phyloP scores from a whole-genome alignment of 2,888 invertebrate genomes.

The Arge pagana region DNA sequence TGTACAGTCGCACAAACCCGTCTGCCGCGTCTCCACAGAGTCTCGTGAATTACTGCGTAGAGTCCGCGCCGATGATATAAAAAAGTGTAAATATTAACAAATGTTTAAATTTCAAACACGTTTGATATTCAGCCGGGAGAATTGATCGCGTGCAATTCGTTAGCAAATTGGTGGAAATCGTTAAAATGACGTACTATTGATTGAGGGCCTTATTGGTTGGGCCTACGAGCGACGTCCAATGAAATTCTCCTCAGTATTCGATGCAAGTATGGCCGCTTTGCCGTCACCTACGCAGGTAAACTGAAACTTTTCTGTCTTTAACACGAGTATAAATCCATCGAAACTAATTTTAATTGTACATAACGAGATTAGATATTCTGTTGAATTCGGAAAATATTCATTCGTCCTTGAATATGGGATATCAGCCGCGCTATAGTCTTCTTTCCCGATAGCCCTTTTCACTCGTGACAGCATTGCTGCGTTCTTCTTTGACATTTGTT shows the following conservation, averaged over 20 bases:
- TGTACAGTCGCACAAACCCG: too few species aligned
- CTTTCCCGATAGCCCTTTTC: slow-evolving; percentile 18
- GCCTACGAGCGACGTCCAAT: slow-evolving; percentile 16
- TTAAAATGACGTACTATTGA: slow-evolving; percentile 49
- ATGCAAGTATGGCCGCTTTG: slow-evolving; percentile 80
- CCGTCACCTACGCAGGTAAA: slow-evolving; percentile 84
- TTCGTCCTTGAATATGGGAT: background rate
- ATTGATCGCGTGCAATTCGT: background rate
- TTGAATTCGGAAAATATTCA: background rate
- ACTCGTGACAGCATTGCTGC: slow-evolving; percentile 18
- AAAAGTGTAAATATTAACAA: background rate
- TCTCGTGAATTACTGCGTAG: background rate
- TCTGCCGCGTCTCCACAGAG: too few species aligned
- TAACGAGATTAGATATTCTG: background rate
- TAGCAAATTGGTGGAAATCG: slow-evolving; percentile 29
- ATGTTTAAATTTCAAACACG: too few species aligned
- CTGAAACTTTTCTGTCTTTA: slow-evolving; percentile 40
- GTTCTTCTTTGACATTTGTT: slow-evolving; percentile 12
- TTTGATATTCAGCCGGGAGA: background rate
- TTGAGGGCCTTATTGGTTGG: slow-evolving; percentile 52
- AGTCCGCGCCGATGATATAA: background rate
- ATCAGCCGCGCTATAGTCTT: background rate
- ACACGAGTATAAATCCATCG: background rate
- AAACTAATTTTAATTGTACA: background rate
- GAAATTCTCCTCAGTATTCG: slow-evolving; percentile 40